These are phyloP conservation scores for Zophobas atratus DNA, from an alignment of 1,140 invertebrate genomes.

Conservation along the genomic window DNA sequence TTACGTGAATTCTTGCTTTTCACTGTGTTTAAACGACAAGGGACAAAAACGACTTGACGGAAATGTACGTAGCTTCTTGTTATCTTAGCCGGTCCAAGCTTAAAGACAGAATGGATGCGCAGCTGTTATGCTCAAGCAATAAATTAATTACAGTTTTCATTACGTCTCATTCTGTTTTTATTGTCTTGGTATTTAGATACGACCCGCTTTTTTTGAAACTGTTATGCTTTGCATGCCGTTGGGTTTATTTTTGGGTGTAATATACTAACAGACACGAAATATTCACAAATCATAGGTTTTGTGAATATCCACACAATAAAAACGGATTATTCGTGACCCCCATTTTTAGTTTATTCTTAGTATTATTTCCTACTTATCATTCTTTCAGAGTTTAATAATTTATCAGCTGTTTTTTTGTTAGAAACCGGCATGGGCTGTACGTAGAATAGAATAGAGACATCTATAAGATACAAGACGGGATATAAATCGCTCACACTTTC, in stretches of 20 bases:
- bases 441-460: slow-evolving; percentile 49
- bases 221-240: slow-evolving; percentile 46
- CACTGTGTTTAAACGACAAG: slow-evolving; percentile 44
- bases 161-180: background rate
- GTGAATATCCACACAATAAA: slow-evolving; percentile 51
- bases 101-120: background rate
- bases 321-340: slow-evolving; percentile 53
- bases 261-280: slow-evolving; percentile 44
- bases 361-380: slow-evolving; percentile 38
- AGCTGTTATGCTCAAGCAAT: background rate
- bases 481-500: slow-evolving; percentile 14
- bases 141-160: background rate
- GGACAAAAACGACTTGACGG: slow-evolving; percentile 39
- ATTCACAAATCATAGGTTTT: background rate
- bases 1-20: slow-evolving; percentile 41
- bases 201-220: slow-evolving; percentile 48
- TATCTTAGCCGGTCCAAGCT: slow-evolving; percentile 5
- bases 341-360: slow-evolving; percentile 25
- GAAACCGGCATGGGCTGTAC: slow-evolving; percentile 55
- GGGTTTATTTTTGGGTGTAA: slow-evolving; percentile 43
- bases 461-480: slow-evolving; percentile 5
- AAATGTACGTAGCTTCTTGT: slow-evolving; percentile 56
- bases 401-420: slow-evolving; percentile 49
- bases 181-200: slow-evolving; percentile 8
- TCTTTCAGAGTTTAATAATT: slow-evolving; percentile 38